phyloP scores from a whole-genome alignment of 2,113 vertebrate species.

The Oreamnos americanus region DNA sequence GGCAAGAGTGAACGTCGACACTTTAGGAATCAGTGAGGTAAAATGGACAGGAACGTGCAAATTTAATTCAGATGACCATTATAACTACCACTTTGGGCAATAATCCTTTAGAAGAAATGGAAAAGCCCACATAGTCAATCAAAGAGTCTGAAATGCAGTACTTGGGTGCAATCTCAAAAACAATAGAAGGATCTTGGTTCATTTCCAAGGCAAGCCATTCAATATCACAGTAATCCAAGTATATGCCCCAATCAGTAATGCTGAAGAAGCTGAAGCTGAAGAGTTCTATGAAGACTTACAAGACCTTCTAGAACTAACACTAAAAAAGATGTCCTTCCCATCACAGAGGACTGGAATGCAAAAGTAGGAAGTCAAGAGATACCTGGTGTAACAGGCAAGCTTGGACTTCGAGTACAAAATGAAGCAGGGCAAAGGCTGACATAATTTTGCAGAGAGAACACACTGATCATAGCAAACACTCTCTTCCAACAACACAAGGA shows the following conservation, averaged over 20 bases:
- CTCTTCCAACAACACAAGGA: background rate
- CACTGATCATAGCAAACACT: background rate
- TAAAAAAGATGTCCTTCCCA: background rate
- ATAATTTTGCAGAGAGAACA: background rate
- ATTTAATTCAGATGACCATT: background rate
- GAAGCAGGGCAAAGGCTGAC: background rate
- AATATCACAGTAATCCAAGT: background rate
- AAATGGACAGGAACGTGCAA: background rate
- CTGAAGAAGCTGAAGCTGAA: background rate
- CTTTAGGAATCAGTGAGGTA: background rate
- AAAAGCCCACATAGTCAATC: background rate
- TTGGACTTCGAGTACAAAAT: background rate
- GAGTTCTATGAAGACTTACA: background rate
- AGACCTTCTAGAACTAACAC: background rate
- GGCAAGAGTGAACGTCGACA: rapidly evolving
- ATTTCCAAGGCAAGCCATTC: background rate
- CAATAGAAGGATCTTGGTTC: background rate
- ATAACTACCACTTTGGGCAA: background rate
- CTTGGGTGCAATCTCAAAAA: background rate
- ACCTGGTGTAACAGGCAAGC: background rate
- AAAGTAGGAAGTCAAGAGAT: background rate
- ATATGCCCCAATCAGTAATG: background rate
- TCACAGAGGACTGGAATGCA: background rate
- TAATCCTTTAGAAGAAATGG: background rate
- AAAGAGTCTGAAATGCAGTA: background rate